Percentiles rank a stretch among this genome's conserved stretches.
Conservation (phyloP, 2,888 invertebrate genomes). For the Taphrorychus bicolor region DNA sequence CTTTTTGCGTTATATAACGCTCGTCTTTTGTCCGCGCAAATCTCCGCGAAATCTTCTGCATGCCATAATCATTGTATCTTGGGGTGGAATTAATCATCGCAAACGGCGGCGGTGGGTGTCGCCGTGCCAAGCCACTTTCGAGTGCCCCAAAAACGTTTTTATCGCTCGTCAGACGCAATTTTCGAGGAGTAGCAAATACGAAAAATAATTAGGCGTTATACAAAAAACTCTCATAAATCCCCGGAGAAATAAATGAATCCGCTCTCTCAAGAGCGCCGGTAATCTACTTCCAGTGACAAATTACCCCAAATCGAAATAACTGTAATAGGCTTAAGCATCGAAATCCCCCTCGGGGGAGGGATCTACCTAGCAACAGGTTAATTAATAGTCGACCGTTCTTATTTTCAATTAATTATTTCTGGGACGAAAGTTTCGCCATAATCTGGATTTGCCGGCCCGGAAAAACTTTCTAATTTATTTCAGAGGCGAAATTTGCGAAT, state of each 20-base stretch:
- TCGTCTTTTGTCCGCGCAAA: background rate
- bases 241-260: slow-evolving; percentile 2
- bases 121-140: background rate
- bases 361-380: slow-evolving; percentile 12
- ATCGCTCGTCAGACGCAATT: background rate
- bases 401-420: slow-evolving; percentile 17
- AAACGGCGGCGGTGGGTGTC: background rate
- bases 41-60: background rate
- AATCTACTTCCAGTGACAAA: slow-evolving; percentile 13
- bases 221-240: slow-evolving; percentile 5
- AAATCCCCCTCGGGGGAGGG: background rate
- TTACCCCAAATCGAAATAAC: slow-evolving; percentile 18
- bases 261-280: too few species aligned
- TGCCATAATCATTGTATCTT: background rate
- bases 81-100: background rate
- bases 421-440: slow-evolving; percentile 6
- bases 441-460: background rate
- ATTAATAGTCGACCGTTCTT: slow-evolving; percentile 14
- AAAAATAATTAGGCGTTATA: slow-evolving; percentile 1
- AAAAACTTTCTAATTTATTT: background rate
- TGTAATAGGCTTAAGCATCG: slow-evolving; percentile 12
- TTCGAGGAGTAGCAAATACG: background rate
- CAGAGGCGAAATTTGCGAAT: background rate
- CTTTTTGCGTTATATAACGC: background rate
- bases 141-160: background rate